phyloP scores from a whole-genome alignment of 2,113 vertebrate genomes.

The Ciconia boyciana region DNA sequence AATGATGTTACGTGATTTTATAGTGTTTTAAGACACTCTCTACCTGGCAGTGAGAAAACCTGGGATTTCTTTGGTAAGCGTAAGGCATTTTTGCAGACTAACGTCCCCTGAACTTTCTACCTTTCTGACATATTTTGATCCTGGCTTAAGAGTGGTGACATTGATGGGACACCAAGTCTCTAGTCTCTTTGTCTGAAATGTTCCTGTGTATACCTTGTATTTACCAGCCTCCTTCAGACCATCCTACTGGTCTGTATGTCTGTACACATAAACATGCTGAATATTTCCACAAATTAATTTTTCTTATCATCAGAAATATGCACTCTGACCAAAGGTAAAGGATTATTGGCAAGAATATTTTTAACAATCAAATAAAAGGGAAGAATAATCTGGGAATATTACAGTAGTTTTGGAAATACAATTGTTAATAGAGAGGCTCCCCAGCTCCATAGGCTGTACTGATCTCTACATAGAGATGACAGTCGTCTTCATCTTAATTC shows the following conservation, averaged over 20 bases:
- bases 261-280: background rate
- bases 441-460: background rate
- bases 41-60: background rate
- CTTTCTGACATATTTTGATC: background rate
- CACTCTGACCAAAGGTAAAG: background rate
- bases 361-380: background rate
- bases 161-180: background rate
- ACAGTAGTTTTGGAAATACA: background rate
- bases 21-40: background rate
- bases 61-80: background rate
- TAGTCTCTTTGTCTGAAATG: background rate
- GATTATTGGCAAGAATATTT: background rate
- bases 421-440: background rate
- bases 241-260: background rate
- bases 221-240: background rate
- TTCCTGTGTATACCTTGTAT: background rate
- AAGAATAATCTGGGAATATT: background rate
- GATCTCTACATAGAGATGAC: background rate
- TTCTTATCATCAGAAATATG: background rate
- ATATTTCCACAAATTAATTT: background rate
- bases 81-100: background rate
- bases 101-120: background rate
- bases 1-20: background rate
- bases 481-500: background rate
- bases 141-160: background rate